phyloP scores from a whole-genome alignment of 2,797 vertebrate species.

The Premnoplex brunnescens region DNA sequence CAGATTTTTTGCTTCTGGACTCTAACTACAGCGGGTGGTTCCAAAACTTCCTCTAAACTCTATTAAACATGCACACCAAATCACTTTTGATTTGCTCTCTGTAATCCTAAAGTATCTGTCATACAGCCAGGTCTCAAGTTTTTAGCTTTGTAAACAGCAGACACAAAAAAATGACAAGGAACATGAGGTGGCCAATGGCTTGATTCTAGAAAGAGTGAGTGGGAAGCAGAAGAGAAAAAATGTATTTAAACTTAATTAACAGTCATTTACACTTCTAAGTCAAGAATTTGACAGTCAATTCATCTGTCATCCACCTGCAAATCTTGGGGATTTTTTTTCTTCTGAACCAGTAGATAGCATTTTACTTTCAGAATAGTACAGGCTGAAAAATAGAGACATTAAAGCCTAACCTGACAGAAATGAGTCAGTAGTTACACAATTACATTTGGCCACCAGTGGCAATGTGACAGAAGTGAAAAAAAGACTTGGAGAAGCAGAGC shows the following conservation, averaged over 20 bases:
- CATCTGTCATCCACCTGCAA: not conserved
- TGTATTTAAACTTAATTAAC: not conserved
- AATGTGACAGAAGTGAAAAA: not conserved
- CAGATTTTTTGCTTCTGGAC: not conserved
- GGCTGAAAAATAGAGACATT: not conserved
- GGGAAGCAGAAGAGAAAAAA: not conserved
- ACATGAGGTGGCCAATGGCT: not conserved
- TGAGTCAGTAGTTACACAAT: not conserved
- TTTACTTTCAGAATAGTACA: not conserved
- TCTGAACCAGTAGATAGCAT: not conserved
- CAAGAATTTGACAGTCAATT: not conserved
- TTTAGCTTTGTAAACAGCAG: not conserved
- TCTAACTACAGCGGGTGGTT: not conserved
- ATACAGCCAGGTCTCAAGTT: not conserved
- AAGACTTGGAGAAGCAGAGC: not conserved
- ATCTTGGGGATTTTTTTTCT: not conserved
- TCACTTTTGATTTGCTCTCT: not conserved
- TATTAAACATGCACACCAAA: not conserved
- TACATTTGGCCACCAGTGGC: not conserved
- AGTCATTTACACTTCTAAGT: conserved; percentile 8
- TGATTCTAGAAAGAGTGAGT: not conserved
- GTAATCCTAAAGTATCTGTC: not conserved
- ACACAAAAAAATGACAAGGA: not conserved
- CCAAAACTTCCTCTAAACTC: not conserved
- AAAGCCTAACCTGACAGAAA: conserved; percentile 17